Percentiles rank a stretch among this genome's conserved stretches.
phyloP scores from a whole-genome alignment of 2,797 vertebrate genomes.

The Prunella strophiata region DNA sequence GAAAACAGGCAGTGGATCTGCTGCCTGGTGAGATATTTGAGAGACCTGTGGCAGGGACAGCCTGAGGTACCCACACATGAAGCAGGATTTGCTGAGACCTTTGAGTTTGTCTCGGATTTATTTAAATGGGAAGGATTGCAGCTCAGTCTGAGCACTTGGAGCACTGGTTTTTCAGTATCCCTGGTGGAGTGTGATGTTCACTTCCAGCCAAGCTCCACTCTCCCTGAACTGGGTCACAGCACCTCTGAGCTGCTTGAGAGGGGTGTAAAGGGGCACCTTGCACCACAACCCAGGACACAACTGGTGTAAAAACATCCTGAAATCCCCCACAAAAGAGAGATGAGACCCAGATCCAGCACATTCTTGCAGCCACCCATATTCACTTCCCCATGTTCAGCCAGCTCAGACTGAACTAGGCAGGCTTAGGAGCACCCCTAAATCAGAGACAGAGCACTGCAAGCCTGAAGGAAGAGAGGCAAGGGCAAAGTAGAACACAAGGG shows the following conservation, averaged over 20 bases:
- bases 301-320: neutral
- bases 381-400: neutral
- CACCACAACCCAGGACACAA: fast-evolving
- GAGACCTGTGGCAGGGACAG: neutral
- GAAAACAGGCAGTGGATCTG: neutral
- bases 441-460: neutral
- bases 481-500: neutral
- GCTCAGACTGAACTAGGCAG: neutral
- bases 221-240: neutral
- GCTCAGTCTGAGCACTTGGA: neutral
- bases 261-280: neutral
- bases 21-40: neutral
- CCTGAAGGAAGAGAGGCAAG: neutral
- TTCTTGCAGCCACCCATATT: neutral
- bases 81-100: neutral
- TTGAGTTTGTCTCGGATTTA: neutral
- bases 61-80: neutral
- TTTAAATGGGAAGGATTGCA: neutral
- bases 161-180: neutral
- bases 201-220: neutral
- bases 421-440: neutral
- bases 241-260: neutral
- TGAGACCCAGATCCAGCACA: neutral
- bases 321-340: neutral
- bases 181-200: neutral